A percentile compares a stretch with the other conserved stretches of the same genome.
Evolutionary conservation across 30 jellyfish, hydroid and myxozoan genomes (phyloP).

Genomic region (Hydractinia symbiolongicarpus): DNA sequence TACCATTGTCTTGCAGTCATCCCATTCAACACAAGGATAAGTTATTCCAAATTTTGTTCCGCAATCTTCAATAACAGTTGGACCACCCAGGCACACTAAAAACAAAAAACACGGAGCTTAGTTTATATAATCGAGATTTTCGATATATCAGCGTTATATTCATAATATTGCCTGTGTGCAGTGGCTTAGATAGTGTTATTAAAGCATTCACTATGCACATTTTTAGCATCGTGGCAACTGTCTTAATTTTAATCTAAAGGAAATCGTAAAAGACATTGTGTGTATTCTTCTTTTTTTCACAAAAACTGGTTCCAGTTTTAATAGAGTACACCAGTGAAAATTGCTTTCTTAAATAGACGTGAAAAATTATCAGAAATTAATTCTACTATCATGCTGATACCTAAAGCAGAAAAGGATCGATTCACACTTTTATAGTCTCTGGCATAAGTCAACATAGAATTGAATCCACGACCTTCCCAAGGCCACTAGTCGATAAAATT

Average conservation of each 20-base stretch:
- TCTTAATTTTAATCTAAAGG: too few species aligned
- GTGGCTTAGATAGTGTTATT: too few species aligned
- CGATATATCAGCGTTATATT: neutral
- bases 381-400: neutral
- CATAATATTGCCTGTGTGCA: too few species aligned
- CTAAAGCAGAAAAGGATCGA: too few species aligned
- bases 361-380: too few species aligned
- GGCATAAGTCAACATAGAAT: neutral
- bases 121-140: neutral
- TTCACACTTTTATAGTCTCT: neutral
- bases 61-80: conserved; percentile 53
- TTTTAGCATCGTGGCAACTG: too few species aligned
- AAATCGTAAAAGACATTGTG: too few species aligned
- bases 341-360: too few species aligned
- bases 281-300: too few species aligned
- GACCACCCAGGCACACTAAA: conserved; percentile 78
- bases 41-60: conserved; percentile 46
- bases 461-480: neutral
- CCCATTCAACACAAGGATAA: conserved; percentile 64
- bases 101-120: neutral
- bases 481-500: neutral
- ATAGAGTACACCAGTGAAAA: too few species aligned
- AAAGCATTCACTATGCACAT: too few species aligned
- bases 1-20: conserved; percentile 57
- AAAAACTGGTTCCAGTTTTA: too few species aligned